Evolutionary conservation across 2,888 invertebrate genomes (phyloP).

Genomic region (Pyrrhosoma nymphula): DNA sequence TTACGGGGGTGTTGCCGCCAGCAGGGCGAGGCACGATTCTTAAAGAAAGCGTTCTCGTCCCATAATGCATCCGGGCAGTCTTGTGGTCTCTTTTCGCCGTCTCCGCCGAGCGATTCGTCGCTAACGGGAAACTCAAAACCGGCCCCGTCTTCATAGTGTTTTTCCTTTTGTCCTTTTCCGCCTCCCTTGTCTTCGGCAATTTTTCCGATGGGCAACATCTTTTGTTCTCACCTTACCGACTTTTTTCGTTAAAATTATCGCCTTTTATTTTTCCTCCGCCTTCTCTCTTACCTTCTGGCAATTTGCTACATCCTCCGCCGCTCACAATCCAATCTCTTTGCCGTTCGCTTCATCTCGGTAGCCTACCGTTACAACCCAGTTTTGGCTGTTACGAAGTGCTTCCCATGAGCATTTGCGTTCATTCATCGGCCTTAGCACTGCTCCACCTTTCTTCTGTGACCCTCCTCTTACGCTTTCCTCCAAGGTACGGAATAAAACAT

Average conservation of each 20-base stretch:
- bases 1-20: neutral
- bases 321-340: neutral
- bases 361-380: neutral
- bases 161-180: neutral
- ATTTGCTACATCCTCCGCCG: neutral
- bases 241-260: neutral
- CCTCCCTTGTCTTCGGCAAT: neutral
- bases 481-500: too few relatives aligned
- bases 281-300: neutral
- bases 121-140: constrained; percentile 12
- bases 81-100: neutral
- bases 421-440: neutral
- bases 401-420: neutral
- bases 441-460: neutral
- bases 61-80: neutral
- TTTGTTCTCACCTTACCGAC: neutral
- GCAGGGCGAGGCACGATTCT: neutral
- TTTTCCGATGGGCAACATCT: neutral
- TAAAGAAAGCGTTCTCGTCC: neutral
- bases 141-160: neutral
- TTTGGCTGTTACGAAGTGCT: neutral
- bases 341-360: neutral
- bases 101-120: neutral
- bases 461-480: too few relatives aligned
- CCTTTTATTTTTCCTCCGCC: neutral